phyloP scores from a whole-genome alignment of 2,888 invertebrate species.

The Caenorhabditis sinica region DNA sequence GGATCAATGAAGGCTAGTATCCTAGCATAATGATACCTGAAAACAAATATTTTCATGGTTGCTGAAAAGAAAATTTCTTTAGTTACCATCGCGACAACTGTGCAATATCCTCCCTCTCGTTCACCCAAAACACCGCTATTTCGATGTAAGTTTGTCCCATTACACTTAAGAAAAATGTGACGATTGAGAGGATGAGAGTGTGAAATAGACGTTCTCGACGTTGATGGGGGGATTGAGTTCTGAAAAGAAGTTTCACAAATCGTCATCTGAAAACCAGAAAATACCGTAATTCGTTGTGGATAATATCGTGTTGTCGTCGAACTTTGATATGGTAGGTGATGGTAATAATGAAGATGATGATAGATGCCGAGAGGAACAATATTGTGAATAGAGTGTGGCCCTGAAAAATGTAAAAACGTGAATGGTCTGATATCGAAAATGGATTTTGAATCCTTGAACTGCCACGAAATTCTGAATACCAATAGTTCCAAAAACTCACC shows the following conservation, averaged over 20 bases:
- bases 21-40: slow-evolving; percentile 76
- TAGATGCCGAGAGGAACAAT: slow-evolving; percentile 78
- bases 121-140: slow-evolving; percentile 83
- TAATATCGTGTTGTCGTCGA: slow-evolving; percentile 78
- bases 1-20: slow-evolving; percentile 82
- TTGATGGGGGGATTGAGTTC: slow-evolving; percentile 80
- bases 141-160: slow-evolving; percentile 82
- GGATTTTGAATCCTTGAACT: neutral
- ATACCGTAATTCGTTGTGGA: slow-evolving; percentile 72
- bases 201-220: slow-evolving; percentile 82
- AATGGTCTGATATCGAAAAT: neutral
- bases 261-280: neutral
- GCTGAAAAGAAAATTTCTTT: neutral
- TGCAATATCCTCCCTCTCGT: slow-evolving; percentile 76
- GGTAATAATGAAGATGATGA: slow-evolving; percentile 81
- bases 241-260: no score
- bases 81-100: slow-evolving; percentile 69
- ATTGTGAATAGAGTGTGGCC: slow-evolving; percentile 83
- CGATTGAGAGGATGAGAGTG: slow-evolving; percentile 80
- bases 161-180: slow-evolving; percentile 80
- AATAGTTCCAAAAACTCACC: slow-evolving; percentile 39
- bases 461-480: neutral
- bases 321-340: slow-evolving; percentile 80
- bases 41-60: neutral
- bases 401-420: slow-evolving; percentile 25